A percentile compares a stretch with the other conserved stretches of the same genome.
Evolutionary conservation across 1,140 invertebrate species (phyloP).

Genomic region (Sminthurides bifidus): DNA sequence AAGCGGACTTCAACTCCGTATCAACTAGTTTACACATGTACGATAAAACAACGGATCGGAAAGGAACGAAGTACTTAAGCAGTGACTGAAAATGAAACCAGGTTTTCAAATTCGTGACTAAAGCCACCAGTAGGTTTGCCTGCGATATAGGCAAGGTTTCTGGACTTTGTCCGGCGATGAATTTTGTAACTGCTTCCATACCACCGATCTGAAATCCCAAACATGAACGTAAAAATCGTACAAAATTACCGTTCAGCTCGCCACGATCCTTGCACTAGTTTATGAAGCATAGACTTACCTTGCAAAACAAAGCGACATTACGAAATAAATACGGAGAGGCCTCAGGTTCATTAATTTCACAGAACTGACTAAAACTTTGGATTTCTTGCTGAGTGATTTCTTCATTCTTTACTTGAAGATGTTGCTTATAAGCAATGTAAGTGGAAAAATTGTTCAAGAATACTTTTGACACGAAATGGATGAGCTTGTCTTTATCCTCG

Average conservation of each 20-base stretch:
- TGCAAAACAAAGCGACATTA: conserved; percentile 76
- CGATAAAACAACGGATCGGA: conserved; percentile 69
- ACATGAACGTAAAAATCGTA: conserved; percentile 16
- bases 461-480: conserved; percentile 65
- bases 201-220: conserved; percentile 54
- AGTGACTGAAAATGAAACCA: conserved; percentile 86
- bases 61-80: conserved; percentile 71
- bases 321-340: conserved; percentile 75
- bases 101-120: conserved; percentile 83
- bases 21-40: conserved; percentile 89
- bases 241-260: not conserved
- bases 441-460: conserved; percentile 80
- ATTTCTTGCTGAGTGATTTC: conserved; percentile 65
- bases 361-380: conserved; percentile 63
- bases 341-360: conserved; percentile 83
- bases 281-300: conserved; percentile 8
- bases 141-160: conserved; percentile 66
- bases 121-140: conserved; percentile 77
- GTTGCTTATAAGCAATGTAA: conserved; percentile 77
- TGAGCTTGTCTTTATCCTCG: conserved; percentile 61
- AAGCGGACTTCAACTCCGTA: conserved; percentile 58
- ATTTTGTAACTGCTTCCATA: conserved; percentile 67
- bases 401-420: conserved; percentile 59
- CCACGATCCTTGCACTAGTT: not conserved
- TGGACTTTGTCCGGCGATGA: conserved; percentile 63